A percentile compares a stretch with the other conserved stretches of the same genome.
These are phyloP conservation scores for Nymphalis urticae DNA, from an alignment of 2,888 invertebrate genomes.

Conservation along the genomic window DNA sequence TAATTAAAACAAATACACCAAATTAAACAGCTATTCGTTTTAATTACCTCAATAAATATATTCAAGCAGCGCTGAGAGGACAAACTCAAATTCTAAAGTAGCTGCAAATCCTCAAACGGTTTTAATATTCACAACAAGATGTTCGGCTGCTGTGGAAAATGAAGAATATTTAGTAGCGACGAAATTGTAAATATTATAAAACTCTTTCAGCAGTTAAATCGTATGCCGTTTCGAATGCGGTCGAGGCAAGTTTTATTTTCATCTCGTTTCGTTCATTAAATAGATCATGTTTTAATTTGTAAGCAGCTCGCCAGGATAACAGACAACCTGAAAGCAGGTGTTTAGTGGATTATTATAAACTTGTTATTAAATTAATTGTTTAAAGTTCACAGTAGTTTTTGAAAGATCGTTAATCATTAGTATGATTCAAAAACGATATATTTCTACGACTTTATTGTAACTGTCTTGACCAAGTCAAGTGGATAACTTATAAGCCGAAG, in stretches of 20 bases:
- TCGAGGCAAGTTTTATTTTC: constrained; percentile 8
- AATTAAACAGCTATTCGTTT: constrained; percentile 14
- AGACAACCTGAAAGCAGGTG: background rate
- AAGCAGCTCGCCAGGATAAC: background rate
- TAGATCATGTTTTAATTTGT: background rate
- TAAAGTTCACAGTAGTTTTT: no score
- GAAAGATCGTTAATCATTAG: no score
- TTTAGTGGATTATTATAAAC: no score
- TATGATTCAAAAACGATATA: no score
- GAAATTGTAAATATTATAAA: constrained; percentile 26
- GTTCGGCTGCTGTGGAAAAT: background rate
- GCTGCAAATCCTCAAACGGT: constrained; percentile 9
- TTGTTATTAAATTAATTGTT: no score
- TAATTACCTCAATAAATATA: constrained; percentile 18
- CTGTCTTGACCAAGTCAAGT: no score
- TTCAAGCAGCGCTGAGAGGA: background rate
- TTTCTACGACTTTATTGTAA: no score
- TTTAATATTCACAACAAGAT: constrained; percentile 24
- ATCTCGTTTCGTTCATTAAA: background rate
- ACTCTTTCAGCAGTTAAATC: constrained; percentile 18
- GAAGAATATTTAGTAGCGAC: background rate
- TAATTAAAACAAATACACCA: background rate
- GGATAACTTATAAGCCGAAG: no score
- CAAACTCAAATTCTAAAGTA: constrained; percentile 12
- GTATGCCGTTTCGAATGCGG: background rate